Evolutionary conservation across 2,113 vertebrate genomes (phyloP).

Genomic region (Equus przewalskii): DNA sequence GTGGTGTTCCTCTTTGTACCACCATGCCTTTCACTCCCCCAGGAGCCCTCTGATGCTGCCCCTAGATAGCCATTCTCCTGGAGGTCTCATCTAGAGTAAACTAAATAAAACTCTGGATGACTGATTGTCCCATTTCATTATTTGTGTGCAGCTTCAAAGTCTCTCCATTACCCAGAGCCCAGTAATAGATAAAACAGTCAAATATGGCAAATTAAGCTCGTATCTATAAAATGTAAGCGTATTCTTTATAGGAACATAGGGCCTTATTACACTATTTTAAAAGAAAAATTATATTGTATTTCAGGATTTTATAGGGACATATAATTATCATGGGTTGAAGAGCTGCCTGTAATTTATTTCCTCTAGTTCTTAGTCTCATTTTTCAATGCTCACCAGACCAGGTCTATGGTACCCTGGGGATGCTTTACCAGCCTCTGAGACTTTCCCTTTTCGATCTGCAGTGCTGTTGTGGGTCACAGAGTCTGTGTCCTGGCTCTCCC

Average conservation of each 20-base stretch:
- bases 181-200: constrained; percentile 31
- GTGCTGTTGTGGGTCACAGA: not conserved
- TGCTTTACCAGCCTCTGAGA: not conserved
- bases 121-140: not conserved
- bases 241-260: not conserved
- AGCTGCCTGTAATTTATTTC: not conserved
- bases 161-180: not conserved
- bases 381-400: not conserved
- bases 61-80: not conserved
- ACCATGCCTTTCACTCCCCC: not conserved
- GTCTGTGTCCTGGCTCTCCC: not conserved
- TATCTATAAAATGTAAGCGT: not conserved
- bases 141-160: not conserved
- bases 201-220: not conserved
- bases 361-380: not conserved
- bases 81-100: not conserved
- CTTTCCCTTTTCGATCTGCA: not conserved
- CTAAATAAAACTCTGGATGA: not conserved
- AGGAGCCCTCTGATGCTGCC: not conserved
- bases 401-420: not conserved
- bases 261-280: not conserved
- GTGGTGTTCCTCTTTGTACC: not conserved
- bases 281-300: constrained; percentile 9
- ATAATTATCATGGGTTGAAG: not conserved
- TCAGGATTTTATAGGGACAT: not conserved